Base-by-base conservation (phyloP, 2,888 invertebrate species). In the Iselma pallidipennis region DNA sequence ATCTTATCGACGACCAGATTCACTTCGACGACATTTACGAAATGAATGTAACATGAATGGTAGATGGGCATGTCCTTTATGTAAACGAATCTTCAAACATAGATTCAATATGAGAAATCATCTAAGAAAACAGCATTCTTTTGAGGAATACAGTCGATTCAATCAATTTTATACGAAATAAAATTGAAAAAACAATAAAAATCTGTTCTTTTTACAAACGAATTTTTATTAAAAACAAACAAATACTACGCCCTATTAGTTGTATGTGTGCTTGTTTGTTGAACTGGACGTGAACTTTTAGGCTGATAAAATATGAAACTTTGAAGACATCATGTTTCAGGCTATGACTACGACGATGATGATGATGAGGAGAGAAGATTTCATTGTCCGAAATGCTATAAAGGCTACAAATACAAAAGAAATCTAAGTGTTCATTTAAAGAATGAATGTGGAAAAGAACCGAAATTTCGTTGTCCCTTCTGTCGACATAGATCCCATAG, bases 381-480 rank as follows among this genome's bases (percentile, higher is more conserved):
- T 57, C 53, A 29, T 9, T 84, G 84, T 70, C 75, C 76, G 1
- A 78, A 79, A 21, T 84, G 84, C 68, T 81, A 81, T 1, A 83
- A 83, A 61, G 73, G 77, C 21, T 84, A 84, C 69, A 79, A 80
- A 12, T 76, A 82, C 12, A 77, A 78, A 1, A 81, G 82, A 57
- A 82, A 81, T 49, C 72, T 83, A 5, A 86, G 83, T 74, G 75
- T 83, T 23, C 83, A 84, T 64, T 77, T 83, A 12, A 76, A 76
- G 63, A 82, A 82, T 70, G 83, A 84, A 62, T 84, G 83, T 60
- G 83, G 83, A 0, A 79, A 83, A 49, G 85, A 85, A 68, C 87
- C 87, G 3, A 85, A 86, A 72, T 86, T 87, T 74, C 85, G 85
- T 68, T 87, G 87, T 66, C 86, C 85, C 48, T 83, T 85, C 71